Conservation (phyloP, 2,797 vertebrate species). For the Hylomyscus alleni region DNA sequence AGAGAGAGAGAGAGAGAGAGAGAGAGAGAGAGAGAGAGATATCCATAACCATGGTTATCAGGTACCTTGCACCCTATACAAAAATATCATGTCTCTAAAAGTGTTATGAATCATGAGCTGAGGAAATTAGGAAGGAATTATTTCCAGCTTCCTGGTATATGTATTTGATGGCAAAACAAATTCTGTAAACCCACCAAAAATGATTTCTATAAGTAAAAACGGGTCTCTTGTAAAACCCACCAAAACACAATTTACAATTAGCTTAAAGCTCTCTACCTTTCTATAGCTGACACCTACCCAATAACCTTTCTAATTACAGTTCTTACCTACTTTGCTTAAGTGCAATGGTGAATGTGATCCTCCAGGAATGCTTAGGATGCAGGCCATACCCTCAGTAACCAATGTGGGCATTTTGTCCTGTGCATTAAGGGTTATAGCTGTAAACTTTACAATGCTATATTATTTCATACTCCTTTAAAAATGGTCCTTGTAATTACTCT, state of each 20-base stretch:
- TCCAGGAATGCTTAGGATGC: neutral
- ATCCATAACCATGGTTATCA: constrained; percentile 42
- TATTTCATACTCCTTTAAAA: constrained; percentile 41
- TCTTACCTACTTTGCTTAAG: constrained; percentile 54
- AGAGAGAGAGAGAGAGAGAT: constrained; percentile 23
- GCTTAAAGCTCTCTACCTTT: neutral
- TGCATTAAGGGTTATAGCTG: constrained; percentile 32
- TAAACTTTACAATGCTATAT: neutral
- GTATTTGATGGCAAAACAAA: constrained; percentile 19
- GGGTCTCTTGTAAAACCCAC: constrained; percentile 16
- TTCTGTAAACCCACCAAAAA: neutral
- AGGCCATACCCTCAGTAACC: neutral
- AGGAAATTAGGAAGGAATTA: neutral
- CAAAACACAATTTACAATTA: constrained; percentile 1
- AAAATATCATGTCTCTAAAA: constrained; percentile 45
- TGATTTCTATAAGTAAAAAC: constrained; percentile 21
- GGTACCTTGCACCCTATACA: neutral
- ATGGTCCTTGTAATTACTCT: constrained; percentile 45
- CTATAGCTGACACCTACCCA: neutral
- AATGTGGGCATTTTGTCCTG: constrained; percentile 7
- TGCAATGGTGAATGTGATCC: constrained; percentile 19
- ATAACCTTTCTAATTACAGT: constrained; percentile 35
- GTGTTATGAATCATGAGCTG: neutral
- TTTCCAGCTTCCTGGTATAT: neutral
- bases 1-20: neutral